Base-by-base conservation (phyloP, 2,888 invertebrate species). In the Lamellibrachia satsuma region DNA sequence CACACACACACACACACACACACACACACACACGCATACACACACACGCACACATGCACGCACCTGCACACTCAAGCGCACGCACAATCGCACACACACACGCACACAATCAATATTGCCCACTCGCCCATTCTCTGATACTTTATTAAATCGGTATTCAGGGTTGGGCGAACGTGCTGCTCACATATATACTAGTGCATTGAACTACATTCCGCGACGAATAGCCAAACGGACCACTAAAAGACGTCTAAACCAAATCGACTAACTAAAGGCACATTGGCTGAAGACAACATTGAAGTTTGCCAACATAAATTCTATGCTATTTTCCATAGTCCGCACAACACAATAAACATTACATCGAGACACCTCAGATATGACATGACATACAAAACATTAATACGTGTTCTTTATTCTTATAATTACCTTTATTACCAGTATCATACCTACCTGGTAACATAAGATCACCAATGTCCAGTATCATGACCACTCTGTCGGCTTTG, bases 391-490 rank as follows among this genome's bases (percentile, higher is more conserved):
- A 22, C 22, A 2, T 75, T 75, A n/a, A 4, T n/a, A 22, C 6
- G 75, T 75, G 15, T 75, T 22, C 75, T 75, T 75, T 22, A 6
- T 15, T 6, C 22, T 75, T 75, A 75, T 22, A 22, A 11, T 75
- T 4, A 11, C 15, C 15, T 22, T 22, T 3, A 11, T 75, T 4
- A 11, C 15, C 15, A 75, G 75, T 75, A 22, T n/a, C 15, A 75
- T 6, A 75, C 75, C 15, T 91, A 91, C 92, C 92, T 3, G 92
- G 52, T 15, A 55, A 15, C 51, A 90, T 51, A 27, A 92, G 90
- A 22, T 90, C 92, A 51, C 92, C 92, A 11, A 90, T 22, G 1
- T 92, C 90, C n/a, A 92, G 52, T 57, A 92, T 92, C 22, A 15
- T 11, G 9, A 4, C 22, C 60, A 92, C 60, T 39, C 6, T 52